Conservation (phyloP, 2,888 invertebrate genomes). For the Epinotia nisella region DNA sequence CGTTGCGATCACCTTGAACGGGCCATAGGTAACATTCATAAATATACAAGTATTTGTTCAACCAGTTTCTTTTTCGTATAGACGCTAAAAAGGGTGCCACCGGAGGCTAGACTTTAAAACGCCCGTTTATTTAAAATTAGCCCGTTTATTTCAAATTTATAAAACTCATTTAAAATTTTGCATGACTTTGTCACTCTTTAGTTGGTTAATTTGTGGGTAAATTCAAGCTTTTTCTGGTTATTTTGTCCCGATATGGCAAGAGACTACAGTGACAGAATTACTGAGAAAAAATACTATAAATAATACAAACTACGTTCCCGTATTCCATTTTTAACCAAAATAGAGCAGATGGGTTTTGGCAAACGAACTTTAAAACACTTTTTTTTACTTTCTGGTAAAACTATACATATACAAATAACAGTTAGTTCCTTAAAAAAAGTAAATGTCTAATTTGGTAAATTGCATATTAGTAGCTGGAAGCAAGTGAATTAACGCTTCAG, state of each 20-base stretch:
- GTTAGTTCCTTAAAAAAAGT: no score
- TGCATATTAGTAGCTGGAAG: no score
- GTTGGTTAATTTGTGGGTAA: neutral
- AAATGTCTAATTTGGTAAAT: no score
- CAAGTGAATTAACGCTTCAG: no score
- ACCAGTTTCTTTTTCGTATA: constrained; percentile 7
- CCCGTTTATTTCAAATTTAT: neutral
- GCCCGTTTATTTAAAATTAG: no score
- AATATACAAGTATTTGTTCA: constrained; percentile 53
- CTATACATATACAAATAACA: no score
- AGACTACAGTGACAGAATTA: no score
- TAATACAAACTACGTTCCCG: constrained; percentile 16
- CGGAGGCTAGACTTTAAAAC: neutral
- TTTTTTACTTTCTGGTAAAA: no score
- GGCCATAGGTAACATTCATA: constrained; percentile 53
- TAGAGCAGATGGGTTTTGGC: constrained; percentile 1
- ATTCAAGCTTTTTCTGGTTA: no score
- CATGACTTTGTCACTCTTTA: constrained; percentile 1
- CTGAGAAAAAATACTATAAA: no score
- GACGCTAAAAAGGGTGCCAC: neutral
- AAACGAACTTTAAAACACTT: neutral
- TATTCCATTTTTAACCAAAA: constrained; percentile 25
- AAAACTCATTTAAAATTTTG: constrained; percentile 4
- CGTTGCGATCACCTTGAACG: constrained; percentile 54
- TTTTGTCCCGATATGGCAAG: no score